Evolutionary conservation across 2,797 vertebrate genomes (phyloP), one percentile per base, ranked within the genome.

Genomic region (Hapalemur alaotrensis): DNA sequence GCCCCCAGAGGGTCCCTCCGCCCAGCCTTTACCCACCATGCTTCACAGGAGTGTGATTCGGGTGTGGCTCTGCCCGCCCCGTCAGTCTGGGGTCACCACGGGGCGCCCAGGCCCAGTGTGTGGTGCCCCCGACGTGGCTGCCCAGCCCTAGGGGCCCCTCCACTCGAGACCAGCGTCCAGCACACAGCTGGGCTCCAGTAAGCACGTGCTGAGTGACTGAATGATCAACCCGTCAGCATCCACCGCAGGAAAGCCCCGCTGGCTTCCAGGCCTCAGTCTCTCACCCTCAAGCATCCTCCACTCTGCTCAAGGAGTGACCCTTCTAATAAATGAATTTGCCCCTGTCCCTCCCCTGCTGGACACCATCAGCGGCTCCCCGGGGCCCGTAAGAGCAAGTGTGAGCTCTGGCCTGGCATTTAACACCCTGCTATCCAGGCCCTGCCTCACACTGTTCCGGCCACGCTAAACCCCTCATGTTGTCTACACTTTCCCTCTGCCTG

Each of bases 141-240:
- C 69, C 54, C 14, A 79, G 38, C 25, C 38, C 18, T 23, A 7
- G 8, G 35, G 50, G 15, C 43, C 28, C 52, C 82, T 90, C 50
- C 20, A 1, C 69, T 28, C 38, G 5, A 4, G 28, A 72, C 70
- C 11, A 70, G 65, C 1, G 57, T n/a, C 85, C 92, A 15, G 20
- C 30, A 50, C 12, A 25, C 1, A 30, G 52, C 59, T 22, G 14
- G 41, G 35, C 72, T 57, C 61, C 61, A 2, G 6, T 22, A 14
- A 48, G 57, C 46, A 17, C 76, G 5, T 50, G 23, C 2, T 28
- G 18, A 69, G 46, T 35, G 43, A 89, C 50, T 17, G 4, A 2
- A 25, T 6, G 9, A 59, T n/a, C 23, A 35, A 0, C 32, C 23
- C 11, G n/a, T 7, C 54, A 12, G 3, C 25, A 46, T 17, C 3